Evolutionary conservation across 2,113 vertebrate genomes (phyloP), one percentile per base, ranked within the genome.

Genomic region (Ammodytes marinus): DNA sequence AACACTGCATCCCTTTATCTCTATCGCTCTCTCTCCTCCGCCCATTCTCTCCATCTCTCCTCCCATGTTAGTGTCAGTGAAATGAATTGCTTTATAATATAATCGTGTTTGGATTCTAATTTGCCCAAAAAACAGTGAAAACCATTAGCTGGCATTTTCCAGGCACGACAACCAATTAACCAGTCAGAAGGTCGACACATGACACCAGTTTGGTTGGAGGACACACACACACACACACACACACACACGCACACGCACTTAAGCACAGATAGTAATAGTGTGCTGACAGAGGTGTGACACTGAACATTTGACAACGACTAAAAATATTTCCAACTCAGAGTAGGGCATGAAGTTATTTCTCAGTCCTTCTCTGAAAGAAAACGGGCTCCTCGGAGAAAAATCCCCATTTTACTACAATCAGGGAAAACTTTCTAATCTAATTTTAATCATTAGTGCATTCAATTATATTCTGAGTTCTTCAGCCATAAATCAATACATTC

Each of bases 121-220:
- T 76, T 80, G n/a, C n/a, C 42, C 35, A 6, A 35, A 65, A 75
- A 83, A 67, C 72, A 15, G 59, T 14, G 53, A 14, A 67, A 77
- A 77, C 65, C 69, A 59, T 80, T 77, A 83, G 61, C 79, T 64
- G 57, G 83, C 75, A 82, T 47, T 54, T 43, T 42, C 57, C 73
- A 15, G 39, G 39, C 73, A 78, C 35, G 8, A 64, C 58, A 70
- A 54, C 40, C 57, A 86, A 69, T 82, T 82, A 83, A 80, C 27
- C 78, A 70, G 83, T 91, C 85, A 86, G 83, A 76, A 79, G 90
- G 68, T 83, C 60, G 7, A 75, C 81, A 49, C 70, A 84, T 91
- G 89, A 89, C 75, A 87, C 59, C 77, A 53, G 64, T 68, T 79
- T 61, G 46, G 43, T 47, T 42, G 45, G 55, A 65, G 3, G 10